Conservation (phyloP, 2,113 vertebrate genomes). For the Trichechus manatus region DNA sequence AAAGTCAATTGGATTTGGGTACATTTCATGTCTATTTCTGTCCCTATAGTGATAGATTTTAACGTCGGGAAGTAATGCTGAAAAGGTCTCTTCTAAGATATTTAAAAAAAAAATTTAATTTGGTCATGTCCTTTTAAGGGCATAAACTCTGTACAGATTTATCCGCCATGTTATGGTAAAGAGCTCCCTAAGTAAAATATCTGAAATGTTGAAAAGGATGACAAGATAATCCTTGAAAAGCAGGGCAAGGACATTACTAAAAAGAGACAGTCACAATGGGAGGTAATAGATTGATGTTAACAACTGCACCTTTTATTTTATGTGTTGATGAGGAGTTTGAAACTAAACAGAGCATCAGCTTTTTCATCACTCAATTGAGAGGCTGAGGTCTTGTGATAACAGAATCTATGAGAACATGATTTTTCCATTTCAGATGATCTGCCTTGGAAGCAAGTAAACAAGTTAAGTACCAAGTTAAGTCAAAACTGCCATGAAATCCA, state of each 20-base stretch:
- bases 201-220: neutral
- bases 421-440: neutral
- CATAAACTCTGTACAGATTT: neutral
- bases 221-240: neutral
- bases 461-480: neutral
- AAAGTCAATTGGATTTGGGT: neutral
- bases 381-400: neutral
- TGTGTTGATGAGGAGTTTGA: neutral
- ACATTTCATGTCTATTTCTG: neutral
- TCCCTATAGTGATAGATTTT: neutral
- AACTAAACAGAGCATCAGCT: neutral
- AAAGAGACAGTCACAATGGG: neutral
- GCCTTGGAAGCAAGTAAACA: neutral
- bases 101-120: neutral
- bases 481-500: neutral
- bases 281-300: neutral
- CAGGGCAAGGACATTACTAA: neutral
- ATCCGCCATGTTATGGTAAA: neutral
- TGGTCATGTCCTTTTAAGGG: neutral
- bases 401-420: neutral
- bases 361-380: neutral
- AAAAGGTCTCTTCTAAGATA: neutral
- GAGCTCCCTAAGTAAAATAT: neutral
- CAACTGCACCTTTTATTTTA: neutral
- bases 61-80: neutral